Conservation (phyloP, 2,797 vertebrate genomes). For the Syngnathus rostellatus region DNA sequence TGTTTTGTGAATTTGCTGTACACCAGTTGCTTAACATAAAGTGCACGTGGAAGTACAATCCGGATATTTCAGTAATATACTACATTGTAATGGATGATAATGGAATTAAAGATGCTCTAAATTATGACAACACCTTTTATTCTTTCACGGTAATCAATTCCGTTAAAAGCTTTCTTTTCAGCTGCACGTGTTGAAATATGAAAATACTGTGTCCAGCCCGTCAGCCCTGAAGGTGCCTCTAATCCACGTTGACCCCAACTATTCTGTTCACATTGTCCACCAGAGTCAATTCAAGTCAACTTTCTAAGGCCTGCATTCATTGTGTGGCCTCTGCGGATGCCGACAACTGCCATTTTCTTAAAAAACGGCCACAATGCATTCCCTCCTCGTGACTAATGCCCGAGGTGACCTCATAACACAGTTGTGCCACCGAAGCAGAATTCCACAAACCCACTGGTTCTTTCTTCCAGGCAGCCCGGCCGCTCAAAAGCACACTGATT, state of each 20-base stretch:
- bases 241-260: conserved; percentile 63
- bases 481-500: conserved; percentile 39
- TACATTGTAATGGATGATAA: conserved; percentile 46
- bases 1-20: conserved; percentile 45
- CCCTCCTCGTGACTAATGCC: conserved; percentile 70
- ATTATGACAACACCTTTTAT: conserved; percentile 38
- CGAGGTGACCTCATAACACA: conserved; percentile 71
- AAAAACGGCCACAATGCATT: conserved; percentile 76
- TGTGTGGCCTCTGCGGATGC: conserved; percentile 59
- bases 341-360: conserved; percentile 70
- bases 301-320: conserved; percentile 74
- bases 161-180: conserved; percentile 19
- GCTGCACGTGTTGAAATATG: conserved; percentile 24
- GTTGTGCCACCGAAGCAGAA: conserved; percentile 74
- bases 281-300: conserved; percentile 70
- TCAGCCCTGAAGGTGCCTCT: conserved; percentile 62
- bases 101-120: conserved; percentile 62
- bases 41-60: conserved; percentile 45
- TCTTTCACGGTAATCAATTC: conserved; percentile 3
- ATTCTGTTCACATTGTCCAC: conserved; percentile 66
- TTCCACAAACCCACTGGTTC: conserved; percentile 64
- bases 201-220: conserved; percentile 28
- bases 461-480: conserved; percentile 65
- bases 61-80: conserved; percentile 36
- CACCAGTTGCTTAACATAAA: conserved; percentile 35